A percentile compares a stretch with the other conserved stretches of the same genome.
phyloP scores from a whole-genome alignment of 2,797 vertebrate genomes.

The Artibeus lituratus region DNA sequence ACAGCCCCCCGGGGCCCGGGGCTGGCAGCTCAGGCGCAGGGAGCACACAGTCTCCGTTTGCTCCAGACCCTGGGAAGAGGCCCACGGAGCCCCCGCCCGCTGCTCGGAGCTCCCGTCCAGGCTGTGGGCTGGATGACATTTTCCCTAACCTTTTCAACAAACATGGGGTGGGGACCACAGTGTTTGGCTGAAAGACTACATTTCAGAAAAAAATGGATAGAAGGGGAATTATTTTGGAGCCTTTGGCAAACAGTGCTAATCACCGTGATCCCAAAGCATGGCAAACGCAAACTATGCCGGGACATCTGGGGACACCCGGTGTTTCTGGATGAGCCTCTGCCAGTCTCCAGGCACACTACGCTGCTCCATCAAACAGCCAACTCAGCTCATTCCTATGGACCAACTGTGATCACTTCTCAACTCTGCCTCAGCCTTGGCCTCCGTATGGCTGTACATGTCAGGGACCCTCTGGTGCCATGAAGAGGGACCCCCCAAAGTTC shows the following conservation, averaged over 20 bases:
- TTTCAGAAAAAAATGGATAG: neutral
- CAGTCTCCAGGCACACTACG: fast-evolving
- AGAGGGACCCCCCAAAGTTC: neutral
- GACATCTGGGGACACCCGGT: fast-evolving
- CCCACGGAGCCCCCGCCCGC: neutral
- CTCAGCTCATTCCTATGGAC: fast-evolving
- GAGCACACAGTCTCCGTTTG: neutral
- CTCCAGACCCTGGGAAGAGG: neutral
- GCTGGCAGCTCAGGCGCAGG: fast-evolving
- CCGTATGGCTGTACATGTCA: fast-evolving
- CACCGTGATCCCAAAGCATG: neutral
- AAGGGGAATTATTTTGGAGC: neutral
- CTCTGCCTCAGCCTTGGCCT: fast-evolving
- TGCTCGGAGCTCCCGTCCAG: neutral
- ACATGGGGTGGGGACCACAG: neutral
- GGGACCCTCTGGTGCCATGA: neutral
- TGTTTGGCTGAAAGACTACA: neutral
- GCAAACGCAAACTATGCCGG: neutral
- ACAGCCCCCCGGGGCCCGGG: fast-evolving
- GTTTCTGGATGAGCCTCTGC: neutral
- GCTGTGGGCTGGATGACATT: slow-evolving; percentile 30
- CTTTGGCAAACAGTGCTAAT: slow-evolving; percentile 21
- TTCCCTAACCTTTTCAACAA: slow-evolving; percentile 47
- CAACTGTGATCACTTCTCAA: fast-evolving
- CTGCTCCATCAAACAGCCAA: fast-evolving